Conservation (phyloP, 2,797 vertebrate genomes). For the Podarcis lilfordi region DNA sequence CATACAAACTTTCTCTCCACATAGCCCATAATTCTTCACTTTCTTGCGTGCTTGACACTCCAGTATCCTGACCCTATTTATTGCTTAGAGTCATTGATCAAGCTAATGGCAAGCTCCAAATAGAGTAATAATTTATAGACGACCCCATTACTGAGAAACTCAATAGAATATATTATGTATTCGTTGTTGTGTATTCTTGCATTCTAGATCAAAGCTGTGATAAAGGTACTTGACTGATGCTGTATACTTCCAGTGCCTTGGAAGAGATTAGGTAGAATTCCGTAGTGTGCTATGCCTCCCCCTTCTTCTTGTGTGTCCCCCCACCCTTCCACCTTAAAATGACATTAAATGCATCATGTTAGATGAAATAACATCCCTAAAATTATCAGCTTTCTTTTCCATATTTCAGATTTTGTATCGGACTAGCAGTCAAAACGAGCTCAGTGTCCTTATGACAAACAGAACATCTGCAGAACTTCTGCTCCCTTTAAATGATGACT, state of each 20-base stretch:
- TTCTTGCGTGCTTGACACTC: not conserved
- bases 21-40: not conserved
- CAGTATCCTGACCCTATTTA: not conserved
- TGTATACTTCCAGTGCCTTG: not conserved
- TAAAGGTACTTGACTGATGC: not conserved
- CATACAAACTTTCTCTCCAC: not conserved
- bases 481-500: conserved; percentile 86
- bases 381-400: not conserved
- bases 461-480: conserved; percentile 85
- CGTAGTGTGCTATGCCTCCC: fast-evolving
- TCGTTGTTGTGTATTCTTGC: not conserved
- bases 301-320: fast-evolving
- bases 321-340: not conserved
- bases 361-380: not conserved
- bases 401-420: conserved; percentile 86
- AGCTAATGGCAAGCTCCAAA: conserved; percentile 21
- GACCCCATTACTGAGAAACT: not conserved
- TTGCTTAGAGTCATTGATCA: not conserved
- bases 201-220: conserved; percentile 19
- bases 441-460: conserved; percentile 82
- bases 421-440: conserved; percentile 80
- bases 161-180: conserved; percentile 13
- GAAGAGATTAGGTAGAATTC: not conserved
- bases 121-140: conserved; percentile 9
- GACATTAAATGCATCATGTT: not conserved